Evolutionary conservation across 2,797 vertebrate genomes (phyloP).

Genomic region (Melanotaenia maccullochi): DNA sequence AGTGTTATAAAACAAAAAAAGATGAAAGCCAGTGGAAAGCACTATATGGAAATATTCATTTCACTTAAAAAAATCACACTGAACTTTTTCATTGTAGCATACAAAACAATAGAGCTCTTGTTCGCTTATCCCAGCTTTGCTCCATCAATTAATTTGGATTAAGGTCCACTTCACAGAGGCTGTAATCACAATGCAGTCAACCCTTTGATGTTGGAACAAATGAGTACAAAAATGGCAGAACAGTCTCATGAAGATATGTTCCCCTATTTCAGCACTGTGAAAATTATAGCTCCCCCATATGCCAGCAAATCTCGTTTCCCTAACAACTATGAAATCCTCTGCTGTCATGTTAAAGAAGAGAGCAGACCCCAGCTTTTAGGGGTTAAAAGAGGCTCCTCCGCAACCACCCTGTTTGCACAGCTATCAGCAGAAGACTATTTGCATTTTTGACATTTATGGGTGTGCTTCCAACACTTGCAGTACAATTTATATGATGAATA

Average conservation of each 20-base stretch:
- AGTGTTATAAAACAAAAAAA: neutral
- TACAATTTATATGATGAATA: constrained; percentile 73
- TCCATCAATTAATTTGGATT: constrained; percentile 66
- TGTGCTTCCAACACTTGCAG: constrained; percentile 48
- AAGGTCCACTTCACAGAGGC: constrained; percentile 57
- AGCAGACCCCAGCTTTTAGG: constrained; percentile 46
- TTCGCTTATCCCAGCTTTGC: constrained; percentile 51
- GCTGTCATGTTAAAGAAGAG: constrained; percentile 61
- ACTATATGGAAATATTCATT: neutral
- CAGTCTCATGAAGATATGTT: constrained; percentile 55
- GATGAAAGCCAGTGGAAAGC: neutral
- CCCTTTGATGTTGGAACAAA: constrained; percentile 74
- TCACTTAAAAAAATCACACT: constrained; percentile 25
- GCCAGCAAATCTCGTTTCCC: constrained; percentile 51
- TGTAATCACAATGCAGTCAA: constrained; percentile 53
- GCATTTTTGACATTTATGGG: constrained; percentile 77
- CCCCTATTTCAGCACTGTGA: constrained; percentile 44
- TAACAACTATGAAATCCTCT: constrained; percentile 60
- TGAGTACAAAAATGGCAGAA: constrained; percentile 54
- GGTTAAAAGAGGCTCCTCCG: constrained; percentile 16
- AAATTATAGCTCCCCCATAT: constrained; percentile 48
- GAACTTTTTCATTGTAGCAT: constrained; percentile 22
- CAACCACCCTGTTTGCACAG: constrained; percentile 32
- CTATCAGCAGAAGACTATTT: constrained; percentile 71
- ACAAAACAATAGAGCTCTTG: constrained; percentile 40